Conservation (phyloP, 2,797 vertebrate species). For the Halcyon leucocephala region DNA sequence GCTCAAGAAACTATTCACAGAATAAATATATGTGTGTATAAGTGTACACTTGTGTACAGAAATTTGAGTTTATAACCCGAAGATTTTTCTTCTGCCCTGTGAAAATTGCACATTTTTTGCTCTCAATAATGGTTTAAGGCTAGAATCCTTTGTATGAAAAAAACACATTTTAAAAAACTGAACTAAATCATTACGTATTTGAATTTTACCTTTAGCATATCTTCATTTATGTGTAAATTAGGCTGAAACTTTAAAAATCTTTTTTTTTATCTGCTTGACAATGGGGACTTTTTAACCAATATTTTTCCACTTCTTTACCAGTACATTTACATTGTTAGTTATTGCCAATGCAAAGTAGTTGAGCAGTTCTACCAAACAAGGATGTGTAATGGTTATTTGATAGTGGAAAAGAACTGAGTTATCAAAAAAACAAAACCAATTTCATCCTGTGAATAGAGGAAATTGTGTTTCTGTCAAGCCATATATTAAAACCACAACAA, state of each 20-base stretch:
- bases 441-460: neutral
- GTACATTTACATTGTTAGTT: neutral
- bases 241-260: neutral
- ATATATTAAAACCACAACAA: conserved; percentile 48
- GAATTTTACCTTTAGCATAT: neutral
- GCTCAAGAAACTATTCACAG: neutral
- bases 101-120: neutral
- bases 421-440: conserved; percentile 53
- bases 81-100: neutral
- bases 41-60: neutral
- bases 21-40: neutral
- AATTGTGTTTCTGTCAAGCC: conserved; percentile 44
- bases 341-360: neutral
- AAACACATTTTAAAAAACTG: neutral
- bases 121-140: neutral
- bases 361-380: neutral
- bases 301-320: neutral
- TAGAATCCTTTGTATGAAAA: neutral
- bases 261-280: neutral
- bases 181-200: neutral
- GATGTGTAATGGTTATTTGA: neutral
- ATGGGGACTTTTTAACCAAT: neutral
- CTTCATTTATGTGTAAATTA: neutral
- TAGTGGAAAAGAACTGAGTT: conserved; percentile 15
- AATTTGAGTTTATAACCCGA: neutral